Evolutionary conservation across 2,113 vertebrate genomes (phyloP), one percentile per base, ranked within the genome.

Genomic region (Pseudopodoces humilis): DNA sequence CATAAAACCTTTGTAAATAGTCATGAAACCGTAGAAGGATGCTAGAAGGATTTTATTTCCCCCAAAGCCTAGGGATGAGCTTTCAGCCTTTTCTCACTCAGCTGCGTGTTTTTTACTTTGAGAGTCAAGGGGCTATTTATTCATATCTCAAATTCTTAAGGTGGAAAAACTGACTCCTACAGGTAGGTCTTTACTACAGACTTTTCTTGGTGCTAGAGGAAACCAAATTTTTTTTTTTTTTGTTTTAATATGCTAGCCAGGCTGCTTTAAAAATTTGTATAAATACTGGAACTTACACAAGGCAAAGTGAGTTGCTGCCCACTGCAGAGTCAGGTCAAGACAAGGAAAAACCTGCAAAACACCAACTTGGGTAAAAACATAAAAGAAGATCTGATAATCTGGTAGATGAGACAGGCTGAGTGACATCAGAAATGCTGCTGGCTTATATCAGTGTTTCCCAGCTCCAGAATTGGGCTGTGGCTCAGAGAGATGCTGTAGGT

Each of bases 91-190:
- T 89, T 75, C 49, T 81, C 43, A 53, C 21, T 60, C 6, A 6
- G 39, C 6, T 80, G 41, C n/a, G 9, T 86, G n/a, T 52, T 92
- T 88, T 83, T 93, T 47, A 70, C 47, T 92, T 74, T 90, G 52
- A 7, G 15, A 93, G 76, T 94, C 41, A 93, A 72, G 70, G 70
- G 49, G 37, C 63, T 79, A 44, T 91, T 91, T 91, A 68, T 85
- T 94, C 4, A 6, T 65, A 83, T 81, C 33, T 86, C 43, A 46
- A 24, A 77, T 74, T 86, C 50, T 74, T 92, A 41, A 47, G 85
- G n/a, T 90, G 71, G 55, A 80, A 96, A 93, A 96, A 39, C 20
- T 74, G 83, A 93, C 50, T 93, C 21, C 50, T 93, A 65, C 44
- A 56, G 49, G 86, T 77, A 67, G 12, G 12, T 71, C 53, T 87